phyloP scores from a whole-genome alignment of 2,888 invertebrate genomes.

The Meloe dianella region DNA sequence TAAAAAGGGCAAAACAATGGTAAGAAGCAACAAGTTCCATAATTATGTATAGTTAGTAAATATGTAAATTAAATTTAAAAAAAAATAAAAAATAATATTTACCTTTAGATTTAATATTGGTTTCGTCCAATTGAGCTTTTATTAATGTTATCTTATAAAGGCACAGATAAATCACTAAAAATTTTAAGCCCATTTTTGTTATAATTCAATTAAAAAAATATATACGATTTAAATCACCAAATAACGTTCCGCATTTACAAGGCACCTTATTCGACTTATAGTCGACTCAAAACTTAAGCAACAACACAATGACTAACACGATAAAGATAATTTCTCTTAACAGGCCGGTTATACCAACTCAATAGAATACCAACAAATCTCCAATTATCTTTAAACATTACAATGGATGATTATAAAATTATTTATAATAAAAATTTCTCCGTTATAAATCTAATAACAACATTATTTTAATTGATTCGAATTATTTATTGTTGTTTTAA shows the following conservation, averaged over 20 bases:
- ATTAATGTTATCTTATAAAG: conserved; percentile 2
- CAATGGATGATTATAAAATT: background rate
- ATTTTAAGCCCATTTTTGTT: conserved; percentile 6
- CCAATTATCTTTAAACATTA: conserved; percentile 10
- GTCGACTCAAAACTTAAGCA: background rate
- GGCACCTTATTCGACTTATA: conserved; percentile 13
- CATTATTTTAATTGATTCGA: no score
- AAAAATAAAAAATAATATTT: no score
- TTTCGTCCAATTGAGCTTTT: conserved; percentile 12
- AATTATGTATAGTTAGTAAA: no score
- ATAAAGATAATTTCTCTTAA: conserved; percentile 16
- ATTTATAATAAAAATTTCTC: no score
- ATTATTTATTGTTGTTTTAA: background rate
- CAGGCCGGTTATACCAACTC: conserved; percentile 8
- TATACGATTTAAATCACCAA: conserved; percentile 10
- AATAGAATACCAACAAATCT: background rate
- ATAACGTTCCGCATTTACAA: conserved; percentile 12
- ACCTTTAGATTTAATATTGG: conserved; percentile 3
- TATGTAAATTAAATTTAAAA: no score
- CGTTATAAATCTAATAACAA: no score
- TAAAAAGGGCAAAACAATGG: background rate
- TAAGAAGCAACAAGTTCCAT: conserved; percentile 14
- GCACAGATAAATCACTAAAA: conserved; percentile 8
- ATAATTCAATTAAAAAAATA: background rate
- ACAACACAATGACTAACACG: conserved; percentile 17